Base-by-base conservation (phyloP, 1,140 invertebrate species). In the Maconellicoccus hirsutus region DNA sequence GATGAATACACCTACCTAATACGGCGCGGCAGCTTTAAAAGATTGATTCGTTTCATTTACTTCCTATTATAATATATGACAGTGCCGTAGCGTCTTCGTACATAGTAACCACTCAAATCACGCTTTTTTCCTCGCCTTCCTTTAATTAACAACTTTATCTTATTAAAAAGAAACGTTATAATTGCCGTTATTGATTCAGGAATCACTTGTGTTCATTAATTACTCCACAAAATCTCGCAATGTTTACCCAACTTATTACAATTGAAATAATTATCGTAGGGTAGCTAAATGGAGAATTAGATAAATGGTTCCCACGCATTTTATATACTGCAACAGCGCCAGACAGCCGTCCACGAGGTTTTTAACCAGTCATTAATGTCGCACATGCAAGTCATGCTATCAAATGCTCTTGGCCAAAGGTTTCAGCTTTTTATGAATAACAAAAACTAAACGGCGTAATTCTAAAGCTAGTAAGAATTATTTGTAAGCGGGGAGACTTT, bases 11-110 rank as follows among this genome's bases (percentile, higher is more conserved):
- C n/a, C 12, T 52, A 8, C n/a, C 12, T 52, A 16, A 52, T 52
- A 52, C 42, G 42, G 42, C 29, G 33, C 33, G 42, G 42, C 42
- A 52, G 42, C 42, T 14, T 52, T 14, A 66, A 66, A 66, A 66
- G 61, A 66, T 66, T 66, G 61, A 66, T 66, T 66, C 61, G 61
- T 66, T 66, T 66, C 61, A 66, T 66, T 66, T 66, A 66, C 10
- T 66, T 66, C 19, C 61, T 66, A 66, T 66, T 66, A 66, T 66
- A 22, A 66, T 66, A 66, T 66, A 66, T 66, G 61, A 66, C 61
- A 66, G 61, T 22, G 61, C 22, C 25, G 25, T 26, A 26, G 61
- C 42, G 2, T 52, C 42, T 52, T 52, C 12, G 42, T 52, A 66
- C 22, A 66, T 23, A 23, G 61, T 66, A 66, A 66, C 61, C 25